Evolutionary conservation across 2,888 invertebrate genomes (phyloP).

Genomic region (Zhengitettix transpicula): DNA sequence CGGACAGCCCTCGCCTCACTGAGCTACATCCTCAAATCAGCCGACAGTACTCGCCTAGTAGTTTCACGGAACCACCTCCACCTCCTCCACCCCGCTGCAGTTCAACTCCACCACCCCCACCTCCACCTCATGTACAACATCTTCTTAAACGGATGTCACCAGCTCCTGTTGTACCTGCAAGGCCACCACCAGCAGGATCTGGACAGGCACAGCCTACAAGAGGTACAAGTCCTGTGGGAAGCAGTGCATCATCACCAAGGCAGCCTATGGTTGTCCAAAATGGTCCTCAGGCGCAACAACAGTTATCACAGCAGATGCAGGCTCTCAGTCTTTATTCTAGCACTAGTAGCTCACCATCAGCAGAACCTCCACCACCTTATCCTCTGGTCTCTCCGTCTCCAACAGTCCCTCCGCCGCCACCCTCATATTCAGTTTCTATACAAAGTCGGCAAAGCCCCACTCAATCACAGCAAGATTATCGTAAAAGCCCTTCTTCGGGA

Average conservation of each 20-base stretch:
- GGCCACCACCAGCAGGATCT: conserved; percentile 27
- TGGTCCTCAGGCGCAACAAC: conserved; percentile 66
- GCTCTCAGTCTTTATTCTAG: conserved; percentile 57
- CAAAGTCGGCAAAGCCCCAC: conserved; percentile 79
- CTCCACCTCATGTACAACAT: conserved; percentile 41
- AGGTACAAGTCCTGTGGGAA: conserved; percentile 52
- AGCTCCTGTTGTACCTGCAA: conserved; percentile 37
- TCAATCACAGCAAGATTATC: conserved; percentile 56
- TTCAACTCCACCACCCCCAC: conserved; percentile 39
- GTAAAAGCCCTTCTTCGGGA: conserved; percentile 74
- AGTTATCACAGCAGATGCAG: conserved; percentile 76
- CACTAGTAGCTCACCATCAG: conserved; percentile 25
- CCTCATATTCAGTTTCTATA: conserved; percentile 71
- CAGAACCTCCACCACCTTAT: conserved; percentile 53
- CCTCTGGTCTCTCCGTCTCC: conserved; percentile 36
- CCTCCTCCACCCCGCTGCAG: conserved; percentile 51
- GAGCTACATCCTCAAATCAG: conserved; percentile 42
- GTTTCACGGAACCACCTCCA: conserved; percentile 28
- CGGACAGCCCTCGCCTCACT: conserved; percentile 61
- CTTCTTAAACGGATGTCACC: conserved; percentile 63
- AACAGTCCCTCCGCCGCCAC: conserved; percentile 56
- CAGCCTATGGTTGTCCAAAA: conserved; percentile 71
- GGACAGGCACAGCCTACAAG: conserved; percentile 24
- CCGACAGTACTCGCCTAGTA: conserved; percentile 55
- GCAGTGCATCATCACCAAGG: conserved; percentile 31